Evolutionary conservation across 1,140 invertebrate genomes (phyloP).

Genomic region (Linepithema humile): DNA sequence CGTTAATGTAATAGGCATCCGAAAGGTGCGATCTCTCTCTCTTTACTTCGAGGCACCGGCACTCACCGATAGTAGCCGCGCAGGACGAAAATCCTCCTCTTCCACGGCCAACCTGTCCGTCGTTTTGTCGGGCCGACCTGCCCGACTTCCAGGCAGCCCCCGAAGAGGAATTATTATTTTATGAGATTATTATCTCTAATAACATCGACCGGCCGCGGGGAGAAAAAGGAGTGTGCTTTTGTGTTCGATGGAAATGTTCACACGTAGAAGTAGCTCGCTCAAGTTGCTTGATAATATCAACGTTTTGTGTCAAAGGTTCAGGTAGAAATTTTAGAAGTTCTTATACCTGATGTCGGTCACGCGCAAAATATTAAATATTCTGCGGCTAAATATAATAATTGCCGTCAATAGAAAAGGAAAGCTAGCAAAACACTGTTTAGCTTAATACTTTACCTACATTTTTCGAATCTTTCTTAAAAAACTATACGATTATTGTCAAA

Average conservation of each 20-base stretch:
- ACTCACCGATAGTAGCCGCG: constrained; percentile 62
- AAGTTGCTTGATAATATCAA: constrained; percentile 43
- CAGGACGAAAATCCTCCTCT: constrained; percentile 71
- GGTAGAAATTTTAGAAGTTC: constrained; percentile 34
- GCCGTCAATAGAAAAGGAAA: not conserved
- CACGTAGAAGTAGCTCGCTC: constrained; percentile 33
- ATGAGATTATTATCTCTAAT: constrained; percentile 84
- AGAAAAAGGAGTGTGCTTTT: constrained; percentile 53
- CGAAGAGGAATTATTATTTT: constrained; percentile 79
- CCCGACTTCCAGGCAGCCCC: constrained; percentile 62
- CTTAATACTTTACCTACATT: not conserved
- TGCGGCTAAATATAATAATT: not conserved
- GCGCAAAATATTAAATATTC: constrained; percentile 1
- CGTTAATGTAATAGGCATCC: constrained; percentile 83
- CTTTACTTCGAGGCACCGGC: constrained; percentile 51
- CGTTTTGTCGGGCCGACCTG: constrained; percentile 65
- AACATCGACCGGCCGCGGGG: constrained; percentile 73
- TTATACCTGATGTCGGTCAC: not conserved
- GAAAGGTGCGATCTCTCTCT: constrained; percentile 77
- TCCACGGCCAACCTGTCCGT: constrained; percentile 58
- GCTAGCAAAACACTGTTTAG: too few relatives aligned
- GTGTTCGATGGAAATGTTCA: constrained; percentile 44
- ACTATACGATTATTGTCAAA: not conserved
- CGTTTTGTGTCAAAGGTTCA: constrained; percentile 34
- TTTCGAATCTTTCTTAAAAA: not conserved